Base-by-base conservation (phyloP, 2,797 vertebrate genomes). In the Anguilla megastoma region DNA sequence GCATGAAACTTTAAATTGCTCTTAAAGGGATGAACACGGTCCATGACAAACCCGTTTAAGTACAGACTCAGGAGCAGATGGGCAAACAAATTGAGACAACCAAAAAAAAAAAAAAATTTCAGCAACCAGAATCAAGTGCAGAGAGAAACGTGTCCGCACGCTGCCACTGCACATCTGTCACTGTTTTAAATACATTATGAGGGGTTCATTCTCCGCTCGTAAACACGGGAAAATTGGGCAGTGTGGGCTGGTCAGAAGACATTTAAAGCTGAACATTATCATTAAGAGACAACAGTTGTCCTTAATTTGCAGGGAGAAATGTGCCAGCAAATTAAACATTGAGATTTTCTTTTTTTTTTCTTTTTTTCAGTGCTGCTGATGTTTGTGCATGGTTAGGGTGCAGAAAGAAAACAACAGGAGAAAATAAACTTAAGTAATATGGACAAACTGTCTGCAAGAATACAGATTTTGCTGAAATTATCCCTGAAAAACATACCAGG, bases 21-120 rank as follows among this genome's bases (percentile, higher is more conserved):
- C 30, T 74, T 30, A 74, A 87, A 48, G 66, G 33, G 69, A 84
- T 50, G 86, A 84, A 85, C 80, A 86, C n/a, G 86, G 80, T 50
- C 86, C 54, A 60, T 89, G 82, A 87, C 88, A 33, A 85, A 89
- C 91, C 91, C 92, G 90, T 91, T 88, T 89, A 94, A 90, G 89
- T 95, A 94, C 92, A 89, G 93, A 93, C 95, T 94, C 95, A 90
- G 90, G 95, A 95, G 90, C 95, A 96, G 96, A 96, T 96, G 95
- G 94, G 88, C 93, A 87, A 90, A 91, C 90, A 92, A 92, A 92
- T 83, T 92, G 93, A 93, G 93, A 95, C 95, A 91, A 93, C 91
- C 92, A 36, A 41, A 41, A 41, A 36, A 36, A 36, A 36, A 36
- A 94, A 96, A 95, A 94, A 93, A 94, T 93, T 94, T 94, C 93